Conservation (phyloP, 2,888 invertebrate genomes). For the Tanypteryx hageni region DNA sequence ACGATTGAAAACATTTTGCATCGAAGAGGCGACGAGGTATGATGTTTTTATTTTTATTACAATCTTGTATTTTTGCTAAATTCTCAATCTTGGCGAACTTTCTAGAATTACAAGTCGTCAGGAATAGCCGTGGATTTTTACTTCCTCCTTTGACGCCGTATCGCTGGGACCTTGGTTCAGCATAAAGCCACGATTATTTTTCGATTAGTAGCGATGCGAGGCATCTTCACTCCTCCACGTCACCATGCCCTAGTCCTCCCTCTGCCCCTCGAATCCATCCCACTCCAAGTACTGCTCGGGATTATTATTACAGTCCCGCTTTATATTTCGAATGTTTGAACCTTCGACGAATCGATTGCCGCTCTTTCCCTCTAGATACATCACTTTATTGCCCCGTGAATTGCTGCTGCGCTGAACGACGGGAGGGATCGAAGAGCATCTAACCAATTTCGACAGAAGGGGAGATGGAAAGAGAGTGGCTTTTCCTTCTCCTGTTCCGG, state of each 20-base stretch:
- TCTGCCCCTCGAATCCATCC: not conserved
- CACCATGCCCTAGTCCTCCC: no score
- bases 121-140: no score
- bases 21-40: no score
- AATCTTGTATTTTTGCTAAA: no score
- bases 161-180: no score
- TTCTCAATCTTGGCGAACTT: no score
- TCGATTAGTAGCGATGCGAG: no score
- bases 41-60: no score
- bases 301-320: slow-evolving; percentile 37
- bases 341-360: slow-evolving; percentile 33
- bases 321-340: slow-evolving; percentile 27
- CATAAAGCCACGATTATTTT: no score
- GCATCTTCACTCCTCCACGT: not conserved
- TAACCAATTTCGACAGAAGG: not conserved
- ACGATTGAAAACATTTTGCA: no score
- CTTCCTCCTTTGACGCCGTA: no score
- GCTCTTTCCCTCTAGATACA: slow-evolving; percentile 30
- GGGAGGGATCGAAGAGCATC: not conserved
- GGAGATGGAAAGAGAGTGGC: not conserved
- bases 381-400: slow-evolving; percentile 53
- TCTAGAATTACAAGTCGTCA: no score
- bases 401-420: not conserved
- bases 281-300: slow-evolving; percentile 25
- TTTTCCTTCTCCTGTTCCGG: slow-evolving; percentile 1